phyloP scores from a whole-genome alignment of 2,888 invertebrate genomes.

The Antitype chi region DNA sequence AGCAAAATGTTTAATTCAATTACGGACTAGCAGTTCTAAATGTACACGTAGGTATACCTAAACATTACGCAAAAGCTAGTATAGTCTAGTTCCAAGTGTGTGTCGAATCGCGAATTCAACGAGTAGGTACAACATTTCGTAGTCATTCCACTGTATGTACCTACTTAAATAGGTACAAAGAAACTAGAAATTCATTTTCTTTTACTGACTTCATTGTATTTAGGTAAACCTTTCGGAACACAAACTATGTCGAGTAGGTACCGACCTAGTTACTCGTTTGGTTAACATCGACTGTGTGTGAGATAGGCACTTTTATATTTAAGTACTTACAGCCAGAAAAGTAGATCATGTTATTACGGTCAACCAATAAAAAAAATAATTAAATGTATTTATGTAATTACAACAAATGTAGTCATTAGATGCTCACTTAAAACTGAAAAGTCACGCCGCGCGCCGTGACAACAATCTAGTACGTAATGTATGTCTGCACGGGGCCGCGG shows the following conservation, averaged over 20 bases:
- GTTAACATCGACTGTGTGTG: neutral
- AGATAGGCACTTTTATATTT: neutral
- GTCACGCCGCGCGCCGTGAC: constrained; percentile 2
- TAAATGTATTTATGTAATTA: too few species aligned
- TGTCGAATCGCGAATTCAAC: constrained; percentile 4
- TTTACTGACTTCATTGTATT: neutral
- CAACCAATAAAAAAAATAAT: too few species aligned
- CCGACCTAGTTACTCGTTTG: neutral
- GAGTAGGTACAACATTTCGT: neutral
- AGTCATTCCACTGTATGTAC: neutral
- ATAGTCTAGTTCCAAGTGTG: neutral
- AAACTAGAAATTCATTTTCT: neutral
- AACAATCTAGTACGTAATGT: neutral
- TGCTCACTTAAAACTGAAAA: neutral
- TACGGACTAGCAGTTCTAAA: neutral
- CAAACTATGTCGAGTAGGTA: neutral
- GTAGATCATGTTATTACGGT: neutral
- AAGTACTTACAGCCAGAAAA: neutral
- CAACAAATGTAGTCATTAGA: constrained; percentile 5
- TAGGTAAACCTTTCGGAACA: neutral
- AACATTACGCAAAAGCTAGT: neutral
- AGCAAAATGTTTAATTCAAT: neutral
- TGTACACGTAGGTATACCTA: neutral
- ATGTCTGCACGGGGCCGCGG: too few species aligned
- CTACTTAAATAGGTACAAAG: neutral